phyloP scores from a whole-genome alignment of 1,140 invertebrate species.

The Lepidostoma basale region DNA sequence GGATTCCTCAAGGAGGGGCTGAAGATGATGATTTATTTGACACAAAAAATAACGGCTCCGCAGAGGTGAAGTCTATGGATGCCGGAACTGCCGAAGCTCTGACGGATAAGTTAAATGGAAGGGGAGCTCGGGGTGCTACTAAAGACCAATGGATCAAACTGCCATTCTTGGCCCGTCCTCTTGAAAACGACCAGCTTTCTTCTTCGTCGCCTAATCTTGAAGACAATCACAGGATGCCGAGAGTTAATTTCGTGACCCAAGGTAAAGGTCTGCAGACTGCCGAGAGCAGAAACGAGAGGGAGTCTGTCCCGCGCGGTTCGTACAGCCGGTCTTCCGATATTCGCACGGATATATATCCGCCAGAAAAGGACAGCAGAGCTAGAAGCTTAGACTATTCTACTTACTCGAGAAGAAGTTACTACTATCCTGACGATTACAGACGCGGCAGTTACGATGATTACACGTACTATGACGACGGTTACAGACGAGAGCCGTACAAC shows the following conservation, averaged over 20 bases:
- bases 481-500: slow-evolving; percentile 45
- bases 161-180: slow-evolving; percentile 52
- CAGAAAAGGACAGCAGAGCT: slow-evolving; percentile 50
- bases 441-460: slow-evolving; percentile 51
- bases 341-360: slow-evolving; percentile 58
- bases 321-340: slow-evolving; percentile 47
- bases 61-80: slow-evolving; percentile 48
- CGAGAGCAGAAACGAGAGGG: slow-evolving; percentile 58
- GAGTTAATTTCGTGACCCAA: slow-evolving; percentile 61
- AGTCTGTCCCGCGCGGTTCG: slow-evolving; percentile 49
- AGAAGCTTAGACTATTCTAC: slow-evolving; percentile 54
- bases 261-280: slow-evolving; percentile 58
- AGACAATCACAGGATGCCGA: slow-evolving; percentile 57
- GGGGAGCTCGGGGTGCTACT: slow-evolving; percentile 52
- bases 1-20: slow-evolving; percentile 53
- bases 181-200: slow-evolving; percentile 51
- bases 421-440: slow-evolving; percentile 56
- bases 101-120: slow-evolving; percentile 56
- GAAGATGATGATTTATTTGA: slow-evolving; percentile 49
- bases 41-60: slow-evolving; percentile 54
- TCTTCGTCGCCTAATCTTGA: slow-evolving; percentile 55
- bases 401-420: slow-evolving; percentile 57
- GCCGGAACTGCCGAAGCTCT: slow-evolving; percentile 54
- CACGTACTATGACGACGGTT: slow-evolving; percentile 55
- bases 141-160: slow-evolving; percentile 61